Conservation (phyloP, 2,797 vertebrate genomes). For the Eupleurogrammus muticus region DNA sequence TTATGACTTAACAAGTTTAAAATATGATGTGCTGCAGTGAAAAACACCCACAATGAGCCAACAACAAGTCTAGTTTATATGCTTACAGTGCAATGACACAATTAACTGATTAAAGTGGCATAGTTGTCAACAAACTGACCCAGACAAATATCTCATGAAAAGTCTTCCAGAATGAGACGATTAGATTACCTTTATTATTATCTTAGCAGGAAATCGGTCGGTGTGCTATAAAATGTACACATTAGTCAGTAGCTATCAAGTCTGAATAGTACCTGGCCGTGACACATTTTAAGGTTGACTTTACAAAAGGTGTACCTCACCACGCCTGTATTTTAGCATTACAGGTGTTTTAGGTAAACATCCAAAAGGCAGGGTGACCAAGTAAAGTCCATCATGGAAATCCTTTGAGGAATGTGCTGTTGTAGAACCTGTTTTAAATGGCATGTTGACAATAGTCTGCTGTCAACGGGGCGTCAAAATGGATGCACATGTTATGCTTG, state of each 20-base stretch:
- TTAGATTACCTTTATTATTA: neutral
- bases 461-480: conserved; percentile 24
- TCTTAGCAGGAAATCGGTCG: no score
- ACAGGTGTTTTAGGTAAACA: conserved; percentile 63
- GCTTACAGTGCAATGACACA: neutral
- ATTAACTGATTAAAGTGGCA: neutral
- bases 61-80: neutral
- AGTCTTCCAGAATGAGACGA: neutral
- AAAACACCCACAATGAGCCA: neutral
- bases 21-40: neutral
- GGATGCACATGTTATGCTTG: neutral
- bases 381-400: conserved; percentile 16
- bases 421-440: conserved; percentile 70
- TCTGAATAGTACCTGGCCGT: neutral
- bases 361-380: conserved; percentile 25
- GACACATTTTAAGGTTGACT: neutral
- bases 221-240: no score
- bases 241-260: neutral
- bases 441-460: conserved; percentile 3
- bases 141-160: neutral
- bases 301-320: neutral
- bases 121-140: neutral
- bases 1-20: conserved; percentile 23
- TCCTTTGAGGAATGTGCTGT: conserved; percentile 38
- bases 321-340: neutral